A percentile compares a stretch with the other conserved stretches of the same genome.
Conservation (phyloP, 2,888 invertebrate species). For the Ramazzottius varieornatus region DNA sequence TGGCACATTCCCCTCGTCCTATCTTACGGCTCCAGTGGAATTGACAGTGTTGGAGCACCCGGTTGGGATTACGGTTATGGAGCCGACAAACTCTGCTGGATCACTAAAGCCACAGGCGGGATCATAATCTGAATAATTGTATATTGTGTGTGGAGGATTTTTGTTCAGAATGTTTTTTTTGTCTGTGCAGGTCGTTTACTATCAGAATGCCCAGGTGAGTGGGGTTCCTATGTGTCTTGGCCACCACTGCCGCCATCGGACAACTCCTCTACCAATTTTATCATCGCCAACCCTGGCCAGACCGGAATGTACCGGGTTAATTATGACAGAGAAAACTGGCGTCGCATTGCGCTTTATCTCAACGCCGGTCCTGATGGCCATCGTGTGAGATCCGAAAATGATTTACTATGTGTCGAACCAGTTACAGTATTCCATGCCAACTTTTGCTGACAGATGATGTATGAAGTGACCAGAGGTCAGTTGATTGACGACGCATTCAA, state of each 20-base stretch:
- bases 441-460: neutral
- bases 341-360: too few relatives aligned
- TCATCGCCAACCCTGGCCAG: constrained; percentile 15
- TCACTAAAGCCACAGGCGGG: neutral
- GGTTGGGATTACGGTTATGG: neutral
- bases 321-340: constrained; percentile 12
- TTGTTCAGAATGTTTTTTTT: neutral
- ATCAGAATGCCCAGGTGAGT: neutral
- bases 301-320: constrained; percentile 16
- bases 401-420: too few relatives aligned
- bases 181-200: neutral
- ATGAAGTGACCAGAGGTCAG: neutral
- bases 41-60: too few relatives aligned
- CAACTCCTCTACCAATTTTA: neutral
- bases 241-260: neutral
- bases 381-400: too few relatives aligned
- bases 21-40: too few relatives aligned
- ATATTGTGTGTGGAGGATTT: too few relatives aligned
- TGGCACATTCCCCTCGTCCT: neutral
- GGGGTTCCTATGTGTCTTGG: neutral
- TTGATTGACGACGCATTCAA: constrained; percentile 7
- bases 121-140: too few relatives aligned
- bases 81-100: neutral
- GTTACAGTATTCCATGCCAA: too few relatives aligned
- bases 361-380: too few relatives aligned